Evolutionary conservation across 2,888 invertebrate species (phyloP).

Genomic region (Pristionchus fissidentatus): DNA sequence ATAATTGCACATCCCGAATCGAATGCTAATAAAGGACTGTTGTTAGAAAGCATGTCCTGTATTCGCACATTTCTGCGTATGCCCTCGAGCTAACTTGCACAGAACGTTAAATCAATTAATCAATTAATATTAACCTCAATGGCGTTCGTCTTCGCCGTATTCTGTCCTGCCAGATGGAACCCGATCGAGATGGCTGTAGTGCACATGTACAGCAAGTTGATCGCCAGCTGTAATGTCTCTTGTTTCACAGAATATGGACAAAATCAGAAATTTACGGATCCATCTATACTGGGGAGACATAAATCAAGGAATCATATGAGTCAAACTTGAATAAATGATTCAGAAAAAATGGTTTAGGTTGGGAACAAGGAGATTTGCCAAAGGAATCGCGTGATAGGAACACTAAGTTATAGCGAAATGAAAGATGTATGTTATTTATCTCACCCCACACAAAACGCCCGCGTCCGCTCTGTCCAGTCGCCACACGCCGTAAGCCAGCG

Average conservation of each 20-base stretch:
- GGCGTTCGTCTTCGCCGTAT: slow-evolving; percentile 68
- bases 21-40: not conserved
- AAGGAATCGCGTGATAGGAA: too few species aligned
- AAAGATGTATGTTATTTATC: not conserved
- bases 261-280: not conserved
- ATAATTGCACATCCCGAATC: not conserved
- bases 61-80: not conserved
- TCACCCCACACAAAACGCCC: slow-evolving; percentile 70
- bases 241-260: not conserved
- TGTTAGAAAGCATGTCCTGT: too few species aligned
- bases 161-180: slow-evolving; percentile 73
- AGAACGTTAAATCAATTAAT: not conserved
- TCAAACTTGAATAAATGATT: not conserved
- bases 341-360: too few species aligned
- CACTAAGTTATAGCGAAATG: slow-evolving; percentile 38
- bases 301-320: not conserved
- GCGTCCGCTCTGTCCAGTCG: slow-evolving; percentile 70
- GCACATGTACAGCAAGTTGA: slow-evolving; percentile 74
- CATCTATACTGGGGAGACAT: too few species aligned
- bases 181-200: slow-evolving; percentile 73
- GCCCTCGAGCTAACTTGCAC: not conserved
- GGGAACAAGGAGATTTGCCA: too few species aligned
- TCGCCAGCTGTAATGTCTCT: slow-evolving; percentile 61
- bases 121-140: slow-evolving; percentile 52
- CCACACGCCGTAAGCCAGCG: slow-evolving; percentile 73